A percentile compares a stretch with the other conserved stretches of the same genome.
Conservation (phyloP, 2,113 vertebrate genomes). For the Ceyx melanurus region DNA sequence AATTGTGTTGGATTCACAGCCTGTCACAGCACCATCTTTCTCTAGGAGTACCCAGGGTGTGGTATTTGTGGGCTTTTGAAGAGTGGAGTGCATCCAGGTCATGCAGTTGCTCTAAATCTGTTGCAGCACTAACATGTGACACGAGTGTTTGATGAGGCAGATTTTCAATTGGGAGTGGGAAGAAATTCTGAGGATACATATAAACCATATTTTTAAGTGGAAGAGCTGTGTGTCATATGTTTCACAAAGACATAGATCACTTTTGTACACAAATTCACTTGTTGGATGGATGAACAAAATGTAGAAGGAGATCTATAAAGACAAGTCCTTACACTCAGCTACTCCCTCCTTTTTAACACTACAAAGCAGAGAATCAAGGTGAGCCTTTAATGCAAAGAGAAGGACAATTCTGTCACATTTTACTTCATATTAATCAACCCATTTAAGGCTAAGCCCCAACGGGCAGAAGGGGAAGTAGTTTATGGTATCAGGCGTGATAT, state of each 20-base stretch:
- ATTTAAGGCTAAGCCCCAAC: constrained; percentile 48
- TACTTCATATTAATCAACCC: constrained; percentile 40
- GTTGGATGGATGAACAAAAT: background rate
- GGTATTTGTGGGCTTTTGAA: background rate
- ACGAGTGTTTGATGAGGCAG: background rate
- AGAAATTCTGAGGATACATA: background rate
- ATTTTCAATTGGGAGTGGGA: background rate
- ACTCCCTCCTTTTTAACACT: background rate
- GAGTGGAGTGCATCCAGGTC: background rate
- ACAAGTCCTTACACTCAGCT: background rate
- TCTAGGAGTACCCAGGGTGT: background rate
- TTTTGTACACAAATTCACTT: background rate
- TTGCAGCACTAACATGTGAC: background rate
- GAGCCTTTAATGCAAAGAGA: background rate
- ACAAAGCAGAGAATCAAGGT: background rate
- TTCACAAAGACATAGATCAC: background rate
- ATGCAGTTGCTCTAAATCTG: background rate
- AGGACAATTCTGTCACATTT: constrained; percentile 15
- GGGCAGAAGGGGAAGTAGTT: constrained; percentile 55
- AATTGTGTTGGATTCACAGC: background rate
- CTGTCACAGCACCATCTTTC: constrained; percentile 30
- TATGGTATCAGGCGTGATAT: constrained; percentile 24
- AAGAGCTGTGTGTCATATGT: background rate
- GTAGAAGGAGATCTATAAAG: background rate
- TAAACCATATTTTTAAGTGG: background rate